phyloP scores from a whole-genome alignment of 1,140 invertebrate genomes.

The Cyrtorhinus lividipennis region DNA sequence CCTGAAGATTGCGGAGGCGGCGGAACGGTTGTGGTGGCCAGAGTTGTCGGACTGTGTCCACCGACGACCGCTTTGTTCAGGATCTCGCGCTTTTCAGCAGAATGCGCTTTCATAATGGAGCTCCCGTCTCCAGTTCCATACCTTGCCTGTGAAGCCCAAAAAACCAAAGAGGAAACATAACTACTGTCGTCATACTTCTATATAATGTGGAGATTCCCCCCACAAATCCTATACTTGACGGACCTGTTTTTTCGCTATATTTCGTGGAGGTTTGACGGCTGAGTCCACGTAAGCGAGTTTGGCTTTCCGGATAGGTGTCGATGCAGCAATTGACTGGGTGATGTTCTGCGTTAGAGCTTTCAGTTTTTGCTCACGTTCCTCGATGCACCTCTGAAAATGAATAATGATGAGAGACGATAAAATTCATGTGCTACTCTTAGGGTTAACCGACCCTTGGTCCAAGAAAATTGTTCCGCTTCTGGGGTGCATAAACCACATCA shows the following conservation, averaged over 20 bases:
- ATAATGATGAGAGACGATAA: no score
- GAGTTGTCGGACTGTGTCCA: constrained; percentile 16
- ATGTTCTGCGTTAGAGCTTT: constrained; percentile 69
- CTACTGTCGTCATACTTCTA: no score
- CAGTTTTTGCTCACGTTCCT: constrained; percentile 71
- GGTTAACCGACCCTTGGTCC: no score
- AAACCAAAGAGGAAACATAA: not conserved
- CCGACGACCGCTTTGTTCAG: constrained; percentile 24
- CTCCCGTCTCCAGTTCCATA: constrained; percentile 15
- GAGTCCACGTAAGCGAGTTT: constrained; percentile 82
- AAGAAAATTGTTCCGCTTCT: no score
- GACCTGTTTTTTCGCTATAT: constrained; percentile 35
- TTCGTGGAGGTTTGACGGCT: constrained; percentile 70
- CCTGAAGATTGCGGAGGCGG: constrained; percentile 10
- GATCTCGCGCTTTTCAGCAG: constrained; percentile 19
- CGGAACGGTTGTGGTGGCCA: constrained; percentile 17
- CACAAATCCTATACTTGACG: no score
- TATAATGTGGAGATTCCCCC: no score
- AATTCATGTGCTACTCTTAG: no score
- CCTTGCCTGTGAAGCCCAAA: constrained; percentile 21
- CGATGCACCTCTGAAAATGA: constrained; percentile 55
- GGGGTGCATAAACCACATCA: no score
- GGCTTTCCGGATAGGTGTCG: constrained; percentile 60
- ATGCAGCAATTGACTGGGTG: constrained; percentile 57
- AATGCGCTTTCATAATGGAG: not conserved